Conservation (phyloP, 2,113 vertebrate species). For the Lanius collurio region DNA sequence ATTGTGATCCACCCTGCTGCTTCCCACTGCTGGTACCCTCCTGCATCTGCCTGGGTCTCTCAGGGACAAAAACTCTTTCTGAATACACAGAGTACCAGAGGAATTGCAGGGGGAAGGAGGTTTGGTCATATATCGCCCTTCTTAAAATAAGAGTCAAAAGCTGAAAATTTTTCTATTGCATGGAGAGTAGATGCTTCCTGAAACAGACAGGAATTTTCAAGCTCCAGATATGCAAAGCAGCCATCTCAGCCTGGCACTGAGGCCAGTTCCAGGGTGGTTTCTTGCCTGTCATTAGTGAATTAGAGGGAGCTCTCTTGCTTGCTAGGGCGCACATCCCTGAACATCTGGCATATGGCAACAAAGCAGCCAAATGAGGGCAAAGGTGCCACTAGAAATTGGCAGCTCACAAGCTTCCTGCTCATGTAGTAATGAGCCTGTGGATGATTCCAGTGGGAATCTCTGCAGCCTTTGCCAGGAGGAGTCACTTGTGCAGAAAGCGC, state of each 20-base stretch:
- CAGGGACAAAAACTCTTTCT: not conserved
- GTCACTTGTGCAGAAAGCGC: not conserved
- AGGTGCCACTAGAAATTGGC: conserved; percentile 45
- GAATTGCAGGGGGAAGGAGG: not conserved
- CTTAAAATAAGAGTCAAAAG: not conserved
- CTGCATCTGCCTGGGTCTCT: not conserved
- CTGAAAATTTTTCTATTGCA: not conserved
- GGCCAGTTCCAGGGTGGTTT: not conserved
- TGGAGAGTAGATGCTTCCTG: not conserved
- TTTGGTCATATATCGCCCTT: not conserved
- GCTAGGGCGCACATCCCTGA: conserved; percentile 11
- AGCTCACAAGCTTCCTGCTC: conserved; percentile 29
- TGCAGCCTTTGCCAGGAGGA: conserved; percentile 27
- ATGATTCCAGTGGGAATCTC: conserved; percentile 4
- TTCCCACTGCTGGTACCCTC: not conserved
- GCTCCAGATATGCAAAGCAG: not conserved
- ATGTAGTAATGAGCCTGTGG: not conserved
- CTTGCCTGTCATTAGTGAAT: not conserved
- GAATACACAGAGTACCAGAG: not conserved
- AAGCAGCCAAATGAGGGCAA: conserved; percentile 60
- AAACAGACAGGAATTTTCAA: conserved; percentile 7
- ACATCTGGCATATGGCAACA: conserved; percentile 17
- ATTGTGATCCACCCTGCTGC: not conserved
- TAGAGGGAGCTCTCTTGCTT: not conserved
- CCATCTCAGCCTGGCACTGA: not conserved